Evolutionary conservation across 2,113 vertebrate genomes (phyloP), one percentile per base, ranked within the genome.

Genomic region (Nothobranchius furzeri): DNA sequence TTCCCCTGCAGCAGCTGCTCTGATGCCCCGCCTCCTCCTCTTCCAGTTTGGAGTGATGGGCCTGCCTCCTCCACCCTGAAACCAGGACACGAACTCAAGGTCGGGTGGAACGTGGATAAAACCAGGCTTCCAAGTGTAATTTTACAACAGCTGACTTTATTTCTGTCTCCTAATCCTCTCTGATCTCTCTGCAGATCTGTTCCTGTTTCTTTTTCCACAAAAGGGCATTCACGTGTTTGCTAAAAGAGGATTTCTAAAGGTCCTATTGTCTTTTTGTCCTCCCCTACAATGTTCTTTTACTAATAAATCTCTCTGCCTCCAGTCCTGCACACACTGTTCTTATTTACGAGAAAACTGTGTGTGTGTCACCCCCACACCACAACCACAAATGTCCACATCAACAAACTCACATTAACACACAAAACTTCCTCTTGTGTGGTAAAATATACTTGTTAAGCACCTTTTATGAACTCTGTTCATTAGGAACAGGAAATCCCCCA

Each of bases 1-100:
- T 95, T 95, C 70, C 93, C 88, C 80, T 94, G 93, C 11, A 96
- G 91, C 9, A 85, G 93, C 85, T 93, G 91, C 13, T 92, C 90
- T 0, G 93, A 88, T 15, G 78, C 87, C 1, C 9, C 48, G 48
- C 64, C 59, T 0, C 53, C 87, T 56, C 65, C 63, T 0, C 60
- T 65, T 37, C 87, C 78, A 49, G 82, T 90, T 81, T 78, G 51
- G 43, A 79, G 93, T 55, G 85, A 81, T 2, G 30, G 68, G 30
- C 80, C 53, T 0, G 64, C 64, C 64, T 81, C 84, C 7, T 87
- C 82, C 12, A 50, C 15, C 30, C 89, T 87, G 59, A 15, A 56
- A 69, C 36, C 64, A 8, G 67, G 12, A 55, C 11, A 66, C 15
- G 60, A 49, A 70, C 49, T 48, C 14, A n/a, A 4, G 40, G 43